Base-by-base conservation (phyloP, 2,888 invertebrate genomes). In the Pammene aurita region DNA sequence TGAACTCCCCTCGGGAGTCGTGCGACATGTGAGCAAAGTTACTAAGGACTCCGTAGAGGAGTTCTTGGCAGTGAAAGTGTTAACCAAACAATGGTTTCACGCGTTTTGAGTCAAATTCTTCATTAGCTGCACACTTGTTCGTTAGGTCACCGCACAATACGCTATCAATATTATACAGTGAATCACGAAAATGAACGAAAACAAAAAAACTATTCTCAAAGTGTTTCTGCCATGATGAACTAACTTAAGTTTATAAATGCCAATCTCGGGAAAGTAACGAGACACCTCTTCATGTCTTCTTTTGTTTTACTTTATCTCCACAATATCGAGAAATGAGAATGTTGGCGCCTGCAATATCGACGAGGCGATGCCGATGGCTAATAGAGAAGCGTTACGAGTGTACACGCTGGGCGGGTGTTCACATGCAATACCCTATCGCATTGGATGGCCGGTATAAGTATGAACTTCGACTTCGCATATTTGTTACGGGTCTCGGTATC, bases 171-270 rank as follows among this genome's bases (percentile, higher is more conserved):
- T n/a, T n/a, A n/a, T n/a, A n/a, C n/a, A n/a, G n/a, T n/a, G n/a
- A n/a, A n/a, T n/a, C n/a, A n/a, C n/a, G n/a, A n/a, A n/a, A n/a
- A n/a, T n/a, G n/a, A n/a, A n/a, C n/a, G n/a, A n/a, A n/a, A n/a
- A n/a, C n/a, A n/a, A n/a, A n/a, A n/a, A n/a, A n/a, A n/a, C n/a
- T n/a, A n/a, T n/a, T n/a, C n/a, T n/a, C n/a, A n/a, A n/a, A n/a
- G n/a, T n/a, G n/a, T n/a, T n/a, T n/a, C n/a, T n/a, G n/a, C n/a
- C n/a, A n/a, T n/a, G 26, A 26, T 26, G 1, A 2, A 2, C 26
- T 26, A 4, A 26, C 26, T 26, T 7, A 73, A 73, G 75, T 79
- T n/a, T 78, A 74, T 73, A 72, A 75, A 72, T 75, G 77, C 75
- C 79, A 76, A 80, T 75, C 44, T 54, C 63, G 52, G 35, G 38